Percentiles rank a stretch among this genome's conserved stretches.
phyloP scores from a whole-genome alignment of 1,140 invertebrate species.

The Halesus radiatus region DNA sequence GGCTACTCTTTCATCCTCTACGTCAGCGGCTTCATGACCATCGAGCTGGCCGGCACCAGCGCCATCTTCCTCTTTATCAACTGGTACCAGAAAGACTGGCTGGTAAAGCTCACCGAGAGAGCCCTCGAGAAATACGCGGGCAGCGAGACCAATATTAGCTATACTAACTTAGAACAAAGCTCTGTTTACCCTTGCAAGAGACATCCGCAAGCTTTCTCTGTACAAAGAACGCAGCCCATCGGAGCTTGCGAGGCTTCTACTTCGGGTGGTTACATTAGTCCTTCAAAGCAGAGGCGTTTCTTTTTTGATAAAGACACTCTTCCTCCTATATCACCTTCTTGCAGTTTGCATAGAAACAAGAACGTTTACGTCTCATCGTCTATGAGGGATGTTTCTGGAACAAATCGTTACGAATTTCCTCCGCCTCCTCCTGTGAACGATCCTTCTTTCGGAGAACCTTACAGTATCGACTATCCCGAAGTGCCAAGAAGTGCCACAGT shows the following conservation, averaged over 20 bases:
- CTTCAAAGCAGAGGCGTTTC: conserved; percentile 68
- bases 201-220: conserved; percentile 64
- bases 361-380: conserved; percentile 68
- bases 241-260: conserved; percentile 67
- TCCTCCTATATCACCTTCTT: conserved; percentile 61
- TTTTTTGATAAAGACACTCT: conserved; percentile 69
- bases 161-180: conserved; percentile 59
- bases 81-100: conserved; percentile 71
- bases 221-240: conserved; percentile 60
- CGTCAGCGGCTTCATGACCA: conserved; percentile 85
- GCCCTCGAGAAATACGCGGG: conserved; percentile 57
- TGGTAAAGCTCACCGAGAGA: conserved; percentile 67
- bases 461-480: conserved; percentile 63
- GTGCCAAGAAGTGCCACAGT: conserved; percentile 67
- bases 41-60: conserved; percentile 86
- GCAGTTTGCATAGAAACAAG: conserved; percentile 65
- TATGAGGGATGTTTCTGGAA: conserved; percentile 71
- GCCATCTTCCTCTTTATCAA: conserved; percentile 89
- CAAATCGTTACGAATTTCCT: conserved; percentile 71
- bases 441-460: conserved; percentile 47
- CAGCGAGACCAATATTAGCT: conserved; percentile 59
- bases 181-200: conserved; percentile 62
- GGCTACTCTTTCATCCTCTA: conserved; percentile 90
- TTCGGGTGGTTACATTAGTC: conserved; percentile 60
- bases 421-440: conserved; percentile 59